These are phyloP conservation scores for Fragum whitleyi DNA, from an alignment of 2,888 invertebrate genomes.

Conservation along the genomic window DNA sequence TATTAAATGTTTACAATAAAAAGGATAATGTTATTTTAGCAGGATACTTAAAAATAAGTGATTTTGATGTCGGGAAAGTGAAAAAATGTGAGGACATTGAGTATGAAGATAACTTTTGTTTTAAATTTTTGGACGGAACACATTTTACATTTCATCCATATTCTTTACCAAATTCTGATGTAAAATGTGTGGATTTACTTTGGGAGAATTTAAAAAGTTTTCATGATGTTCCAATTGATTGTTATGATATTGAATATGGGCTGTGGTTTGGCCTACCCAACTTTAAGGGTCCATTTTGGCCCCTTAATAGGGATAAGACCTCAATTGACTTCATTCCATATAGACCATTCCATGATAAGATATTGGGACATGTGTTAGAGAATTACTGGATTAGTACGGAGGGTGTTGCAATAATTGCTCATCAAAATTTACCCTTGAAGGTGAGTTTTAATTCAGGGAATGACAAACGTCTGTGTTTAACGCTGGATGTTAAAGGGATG, in stretches of 20 bases:
- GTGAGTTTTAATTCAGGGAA: constrained; percentile 63
- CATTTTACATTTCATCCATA: constrained; percentile 56
- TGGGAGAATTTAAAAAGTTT: constrained; percentile 60
- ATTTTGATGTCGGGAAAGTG: constrained; percentile 49
- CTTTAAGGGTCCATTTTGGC: constrained; percentile 65
- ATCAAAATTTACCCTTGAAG: constrained; percentile 58
- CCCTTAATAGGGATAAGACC: constrained; percentile 41
- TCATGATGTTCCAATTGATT: constrained; percentile 58
- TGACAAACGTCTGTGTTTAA: constrained; percentile 61
- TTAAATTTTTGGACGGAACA: constrained; percentile 59
- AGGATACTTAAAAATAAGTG: constrained; percentile 55
- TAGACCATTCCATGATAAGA: constrained; percentile 53
- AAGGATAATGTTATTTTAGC: constrained; percentile 56
- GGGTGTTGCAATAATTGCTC: constrained; percentile 64
- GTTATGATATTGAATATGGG: constrained; percentile 66
- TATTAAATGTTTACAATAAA: constrained; percentile 61
- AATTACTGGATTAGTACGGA: constrained; percentile 67
- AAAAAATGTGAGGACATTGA: constrained; percentile 54
- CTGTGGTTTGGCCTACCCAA: constrained; percentile 70
- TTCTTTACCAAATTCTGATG: constrained; percentile 38
- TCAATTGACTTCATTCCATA: constrained; percentile 43
- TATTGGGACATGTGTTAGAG: constrained; percentile 61
- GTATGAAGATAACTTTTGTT: constrained; percentile 59
- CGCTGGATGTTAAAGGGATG: constrained; percentile 50
- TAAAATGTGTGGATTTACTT: constrained; percentile 63